phyloP scores from a whole-genome alignment of 2,113 vertebrate genomes.

The Colius striatus region DNA sequence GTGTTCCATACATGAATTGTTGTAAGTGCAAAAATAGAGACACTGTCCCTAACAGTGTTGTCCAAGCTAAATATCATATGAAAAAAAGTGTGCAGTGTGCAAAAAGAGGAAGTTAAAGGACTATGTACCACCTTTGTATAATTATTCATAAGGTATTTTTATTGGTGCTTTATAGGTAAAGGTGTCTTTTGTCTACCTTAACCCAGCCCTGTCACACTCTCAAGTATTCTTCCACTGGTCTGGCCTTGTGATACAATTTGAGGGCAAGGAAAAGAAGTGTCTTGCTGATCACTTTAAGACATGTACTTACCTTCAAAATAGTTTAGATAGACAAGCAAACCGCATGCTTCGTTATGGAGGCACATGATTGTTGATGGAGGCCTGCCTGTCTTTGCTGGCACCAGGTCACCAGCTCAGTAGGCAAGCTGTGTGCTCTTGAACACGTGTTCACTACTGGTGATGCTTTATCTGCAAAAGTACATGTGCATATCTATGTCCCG shows the following conservation, averaged over 20 bases:
- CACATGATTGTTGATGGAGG: too few relatives aligned
- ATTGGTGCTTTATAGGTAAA: background rate
- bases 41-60: background rate
- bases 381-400: fast-evolving
- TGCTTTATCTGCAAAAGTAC: background rate
- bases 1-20: background rate
- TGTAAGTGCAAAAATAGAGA: background rate
- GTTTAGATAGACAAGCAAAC: background rate
- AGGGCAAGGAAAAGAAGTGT: background rate
- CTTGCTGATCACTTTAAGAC: background rate
- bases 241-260: background rate
- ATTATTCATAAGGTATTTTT: background rate
- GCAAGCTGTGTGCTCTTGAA: background rate
- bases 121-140: background rate
- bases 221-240: background rate
- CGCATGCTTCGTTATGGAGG: background rate
- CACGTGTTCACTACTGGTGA: background rate
- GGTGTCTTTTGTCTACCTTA: background rate
- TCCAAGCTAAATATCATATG: background rate
- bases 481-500: background rate
- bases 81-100: background rate
- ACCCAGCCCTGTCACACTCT: background rate
- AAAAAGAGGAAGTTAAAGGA: background rate
- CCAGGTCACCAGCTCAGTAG: background rate
- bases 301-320: background rate